Evolutionary conservation across 2,888 invertebrate species (phyloP), one percentile per base, ranked within the genome.

Genomic region (Hydrotaea diabolus): DNA sequence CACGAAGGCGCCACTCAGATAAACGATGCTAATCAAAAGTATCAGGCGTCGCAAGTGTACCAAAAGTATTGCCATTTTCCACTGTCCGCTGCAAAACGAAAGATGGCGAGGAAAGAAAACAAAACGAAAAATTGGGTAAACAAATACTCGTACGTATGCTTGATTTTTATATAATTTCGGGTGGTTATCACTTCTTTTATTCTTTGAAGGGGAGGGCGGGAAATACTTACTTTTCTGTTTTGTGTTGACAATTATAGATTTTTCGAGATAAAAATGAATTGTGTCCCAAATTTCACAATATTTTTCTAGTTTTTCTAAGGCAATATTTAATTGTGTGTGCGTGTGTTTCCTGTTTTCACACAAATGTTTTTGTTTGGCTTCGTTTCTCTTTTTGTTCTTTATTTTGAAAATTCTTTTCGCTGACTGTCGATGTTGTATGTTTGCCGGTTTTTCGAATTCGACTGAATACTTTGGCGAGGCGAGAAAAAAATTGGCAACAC

Each of bases 11-110:
- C 92, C 92, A 85, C 90, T 89, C 77, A 92, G 87, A 82, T 92
- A 92, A 83, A 92, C 90, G 80, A 92, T 89, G 80, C 90, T 92
- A 80, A 92, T 88, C 71, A 92, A 87, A 21, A 92, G 88, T 85
- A 92, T 91, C 53, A 92, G 89, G 77, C 92, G 92, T 43, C 92
- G 90, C 86, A 92, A 86, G 85, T 92, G 92, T 53, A 92, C 89
- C 80, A 92, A 80, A 49, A 91, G 78, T 80, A 92, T 88, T 53
- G 90, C 92, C 92, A 92, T 92, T 64, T 15, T 59, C 49, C 23
- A 2, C 77, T 19, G 66, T 53, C 57, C 59, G 49, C 17, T n/a
- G 15, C 23, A 15, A 49, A 64, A 71, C n/a, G 64, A 59, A 21
- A 15, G 9, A 49, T 23, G 31, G 13, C 53, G 19, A 39, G 55